Base-by-base conservation (phyloP, 2,797 vertebrate genomes). In the Chaetodon trifasciatus region DNA sequence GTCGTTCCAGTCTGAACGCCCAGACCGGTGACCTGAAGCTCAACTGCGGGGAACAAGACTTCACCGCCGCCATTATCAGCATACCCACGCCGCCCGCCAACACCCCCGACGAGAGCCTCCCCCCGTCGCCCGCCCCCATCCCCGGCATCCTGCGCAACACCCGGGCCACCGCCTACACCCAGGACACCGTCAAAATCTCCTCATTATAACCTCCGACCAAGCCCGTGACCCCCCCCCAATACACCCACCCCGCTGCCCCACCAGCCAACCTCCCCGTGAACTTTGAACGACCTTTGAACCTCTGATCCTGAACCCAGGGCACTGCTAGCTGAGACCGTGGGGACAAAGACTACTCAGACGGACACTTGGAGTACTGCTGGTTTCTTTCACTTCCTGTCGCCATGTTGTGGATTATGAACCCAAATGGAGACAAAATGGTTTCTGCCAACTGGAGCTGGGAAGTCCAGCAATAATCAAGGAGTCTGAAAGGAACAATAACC, bases 81-180 rank as follows among this genome's bases (percentile, higher is more conserved):
- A 97, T 97, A 86, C 97, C 97, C 10, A 97, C 97, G 0, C 97
- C 97, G 8, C 97, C 97, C 0, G 96, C 96, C 88, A 97, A 97
- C 94, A 96, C 96, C 0, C 97, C 97, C 0, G 97, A 97, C 6
- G 97, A 97, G 83, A 97, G 96, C 88, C 95, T 95, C n/a, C 96
- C 95, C 0, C 93, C 96, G 0, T 96, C 96, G 0, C 96, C 96
- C 0, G 92, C 95, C 9, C 93, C 92, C 76, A 86, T 95, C 40
- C 94, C 93, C 0, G 91, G 95, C 65, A 95, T 96, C 81, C 91
- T 97, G 82, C 96, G 96, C 91, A 97, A 97, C 92, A 97, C 96
- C 78, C 96, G 93, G 76, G 92, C 95, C 84, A 93, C 94, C 23
- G 92, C 94, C 89, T 96, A 93, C 90, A 96, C 94, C 85, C 95